Percentiles rank a stretch among this genome's conserved stretches.
Evolutionary conservation across 2,797 vertebrate genomes (phyloP).

Genomic region (Etheostoma nigrum): DNA sequence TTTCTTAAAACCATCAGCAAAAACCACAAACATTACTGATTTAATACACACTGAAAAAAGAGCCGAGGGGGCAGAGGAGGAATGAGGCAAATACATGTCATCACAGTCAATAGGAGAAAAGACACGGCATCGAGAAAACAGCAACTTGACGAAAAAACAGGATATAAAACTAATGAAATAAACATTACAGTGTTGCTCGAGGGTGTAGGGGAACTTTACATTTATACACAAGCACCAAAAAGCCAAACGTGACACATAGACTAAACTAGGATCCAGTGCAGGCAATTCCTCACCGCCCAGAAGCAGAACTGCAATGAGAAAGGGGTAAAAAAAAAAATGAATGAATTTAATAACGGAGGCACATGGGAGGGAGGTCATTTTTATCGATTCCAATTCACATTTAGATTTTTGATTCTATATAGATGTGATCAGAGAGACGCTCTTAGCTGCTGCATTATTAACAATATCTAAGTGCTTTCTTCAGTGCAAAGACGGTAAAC

Average conservation of each 20-base stretch:
- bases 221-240: constrained; percentile 88
- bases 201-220: constrained; percentile 80
- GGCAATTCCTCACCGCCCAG: constrained; percentile 59
- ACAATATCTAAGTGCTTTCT: too few species aligned
- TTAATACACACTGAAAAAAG: constrained; percentile 82
- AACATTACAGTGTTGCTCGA: constrained; percentile 84
- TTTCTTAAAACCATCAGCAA: constrained; percentile 84
- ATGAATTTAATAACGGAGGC: constrained; percentile 47
- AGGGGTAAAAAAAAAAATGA: constrained; percentile 18
- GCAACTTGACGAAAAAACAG: constrained; percentile 67
- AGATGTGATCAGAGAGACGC: too few species aligned
- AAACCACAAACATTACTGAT: constrained; percentile 85
- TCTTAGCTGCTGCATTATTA: too few species aligned
- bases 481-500: too few species aligned
- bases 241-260: constrained; percentile 81
- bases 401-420: too few species aligned
- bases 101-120: constrained; percentile 79
- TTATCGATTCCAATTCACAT: too few species aligned
- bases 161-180: constrained; percentile 80
- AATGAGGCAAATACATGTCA: constrained; percentile 81
- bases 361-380: constrained; percentile 38
- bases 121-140: constrained; percentile 74
- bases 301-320: constrained; percentile 49
- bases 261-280: constrained; percentile 74
- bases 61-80: constrained; percentile 28